Base-by-base conservation (phyloP, 2,797 vertebrate genomes). In the Halcyon leucocephala region DNA sequence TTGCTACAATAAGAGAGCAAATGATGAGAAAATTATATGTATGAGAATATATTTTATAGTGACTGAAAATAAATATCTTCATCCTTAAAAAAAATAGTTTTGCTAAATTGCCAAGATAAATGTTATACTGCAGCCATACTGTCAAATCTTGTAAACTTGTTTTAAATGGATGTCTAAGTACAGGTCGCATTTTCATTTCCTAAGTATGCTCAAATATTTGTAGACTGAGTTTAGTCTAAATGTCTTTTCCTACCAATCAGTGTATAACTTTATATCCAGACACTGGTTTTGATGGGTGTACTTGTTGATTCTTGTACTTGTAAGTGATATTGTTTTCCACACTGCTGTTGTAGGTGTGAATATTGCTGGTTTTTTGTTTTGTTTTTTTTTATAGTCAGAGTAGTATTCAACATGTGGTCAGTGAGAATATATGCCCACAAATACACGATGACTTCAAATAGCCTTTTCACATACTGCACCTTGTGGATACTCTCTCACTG, bases 381-480 rank as follows among this genome's bases (percentile, higher is more conserved):
- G 7, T 48, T 51, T 13, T 48, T 48, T 48, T 24, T 48, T 13
- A 16, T 80, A 11, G 9, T 69, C 12, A 5, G 14, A 10, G 29
- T 60, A 35, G 25, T 2, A 4, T 66, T 64, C 5, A 2, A 7
- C 29, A 15, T 5, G 7, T 18, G 16, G 19, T 51, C 3, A 2
- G 35, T 26, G 51, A 74, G n/a, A 73, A 46, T 25, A 14, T 9
- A 24, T 29, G 15, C 1, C 26, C 61, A 39, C 26, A 81, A 42
- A 28, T 10, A 29, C 8, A 22, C 0, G 0, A 14, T n/a, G 31
- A n/a, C 48, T 48, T 39, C 26, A 69, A 41, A 44, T 55, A 17
- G 6, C 33, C 26, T 62, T 72, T 10, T 10, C 57, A 25, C 11
- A 7, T 0, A 1, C n/a, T 90, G 37, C 4, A 71, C 18, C 15